phyloP scores from a whole-genome alignment of 2,888 invertebrate species.

The Deladenus siricidicola region DNA sequence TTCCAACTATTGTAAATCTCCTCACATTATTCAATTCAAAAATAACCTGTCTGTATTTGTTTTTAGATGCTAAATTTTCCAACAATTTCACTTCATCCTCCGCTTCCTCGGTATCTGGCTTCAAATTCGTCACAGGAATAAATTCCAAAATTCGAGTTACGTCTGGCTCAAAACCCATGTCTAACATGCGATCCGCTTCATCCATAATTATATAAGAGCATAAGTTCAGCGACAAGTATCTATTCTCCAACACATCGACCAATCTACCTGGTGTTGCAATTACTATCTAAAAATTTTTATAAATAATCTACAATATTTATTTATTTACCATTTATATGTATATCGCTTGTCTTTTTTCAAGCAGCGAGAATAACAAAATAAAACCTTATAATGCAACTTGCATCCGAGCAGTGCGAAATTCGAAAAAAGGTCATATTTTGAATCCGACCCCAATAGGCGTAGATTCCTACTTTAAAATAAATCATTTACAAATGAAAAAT shows the following conservation, averaged over 20 bases:
- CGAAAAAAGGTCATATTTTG: too few relatives aligned
- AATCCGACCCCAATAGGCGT: too few relatives aligned
- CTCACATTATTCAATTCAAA: neutral
- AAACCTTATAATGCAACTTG: too few relatives aligned
- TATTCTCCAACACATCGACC: constrained; percentile 93
- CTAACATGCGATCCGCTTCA: constrained; percentile 95
- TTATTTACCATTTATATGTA: too few relatives aligned
- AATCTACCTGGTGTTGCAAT: constrained; percentile 99
- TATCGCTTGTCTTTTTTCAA: too few relatives aligned
- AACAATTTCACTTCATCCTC: constrained; percentile 83
- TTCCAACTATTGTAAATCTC: neutral
- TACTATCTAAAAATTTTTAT: constrained; percentile 66
- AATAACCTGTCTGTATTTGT: constrained; percentile 79
- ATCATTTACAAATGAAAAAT: too few relatives aligned
- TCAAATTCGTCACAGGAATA: constrained; percentile 94
- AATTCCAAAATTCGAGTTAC: constrained; percentile 94
- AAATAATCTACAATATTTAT: too few relatives aligned
- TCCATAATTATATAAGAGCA: constrained; percentile 86
- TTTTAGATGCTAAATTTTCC: constrained; percentile 86
- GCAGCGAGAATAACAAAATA: too few relatives aligned
- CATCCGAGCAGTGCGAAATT: too few relatives aligned
- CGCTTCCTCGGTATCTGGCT: constrained; percentile 95
- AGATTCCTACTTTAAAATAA: too few relatives aligned
- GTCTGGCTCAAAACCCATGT: constrained; percentile 95
- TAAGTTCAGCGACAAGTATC: constrained; percentile 88